Base-by-base conservation (phyloP, 30 jellyfish, hydroid and myxozoan genomes). In the Turritopsis rubra region DNA sequence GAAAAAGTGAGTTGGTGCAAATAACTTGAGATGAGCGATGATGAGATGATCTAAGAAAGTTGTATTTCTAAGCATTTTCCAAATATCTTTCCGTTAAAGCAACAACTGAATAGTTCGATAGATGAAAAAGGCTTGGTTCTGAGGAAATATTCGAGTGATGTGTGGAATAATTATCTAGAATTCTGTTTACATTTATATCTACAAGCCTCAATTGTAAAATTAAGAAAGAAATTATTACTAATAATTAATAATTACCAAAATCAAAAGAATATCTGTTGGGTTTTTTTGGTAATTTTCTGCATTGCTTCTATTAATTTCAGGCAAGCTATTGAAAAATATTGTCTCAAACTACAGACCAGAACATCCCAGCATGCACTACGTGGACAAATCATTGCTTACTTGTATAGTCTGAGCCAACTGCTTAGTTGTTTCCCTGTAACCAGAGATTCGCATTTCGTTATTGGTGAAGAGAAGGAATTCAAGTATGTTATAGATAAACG, bases 391-490 rank as follows among this genome's bases (percentile, higher is more conserved):
- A 72, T 90, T 72, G 77, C 90, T 21, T 85, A 79, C 54, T n/a
- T 75, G 18, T 74, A 7, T 52, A 86, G 94, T 27, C 25, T 90
- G 75, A 41, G 31, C 53, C 85, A 71, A 25, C 90, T 90, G 21
- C 83, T 90, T 54, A 83, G 82, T 53, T 91, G 73, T 1, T 90
- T 90, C 60, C 97, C 97, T 71, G 27, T 75, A 16, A 22, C 54
- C 54, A 85, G 97, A 52, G 97, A 90, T 72, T 65, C 87, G 1
- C 97, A 90, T 79, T 90, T 90, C 65, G 65, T 85, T 30, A 52
- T 85, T 71, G 97, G 95, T 16, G 70, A 65, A 20, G 95, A 80
- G 26, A 22, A 74, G 29, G 76, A 66, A 17, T 22, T n/a, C 28
- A 25, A 66, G 29, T n/a, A 22, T 22, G 76, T 8, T 26, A 81